phyloP scores from a whole-genome alignment of 2,797 vertebrate genomes.

The Sylvia borin region DNA sequence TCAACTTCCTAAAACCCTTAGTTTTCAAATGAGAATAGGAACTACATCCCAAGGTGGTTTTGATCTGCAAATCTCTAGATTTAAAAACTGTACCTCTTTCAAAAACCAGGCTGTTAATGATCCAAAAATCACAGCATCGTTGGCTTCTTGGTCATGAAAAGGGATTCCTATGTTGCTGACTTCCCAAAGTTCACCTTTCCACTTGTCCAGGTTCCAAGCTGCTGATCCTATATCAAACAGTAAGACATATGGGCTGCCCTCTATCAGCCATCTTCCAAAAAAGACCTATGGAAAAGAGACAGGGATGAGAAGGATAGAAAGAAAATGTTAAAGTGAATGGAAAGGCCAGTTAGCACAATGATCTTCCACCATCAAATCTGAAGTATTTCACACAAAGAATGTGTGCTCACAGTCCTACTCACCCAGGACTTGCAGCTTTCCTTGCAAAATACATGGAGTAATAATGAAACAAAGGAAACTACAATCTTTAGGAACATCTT shows the following conservation, averaged over 20 bases:
- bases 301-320: not conserved
- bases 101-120: slow-evolving; percentile 93
- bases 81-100: slow-evolving; percentile 85
- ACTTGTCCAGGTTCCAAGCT: slow-evolving; percentile 91
- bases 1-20: not conserved
- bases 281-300: slow-evolving; percentile 79
- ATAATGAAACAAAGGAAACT: not conserved
- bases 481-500: not conserved
- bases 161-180: slow-evolving; percentile 88
- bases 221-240: slow-evolving; percentile 90
- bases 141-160: slow-evolving; percentile 89
- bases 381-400: not conserved
- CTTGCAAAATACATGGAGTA: not conserved
- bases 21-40: not conserved
- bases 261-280: slow-evolving; percentile 95
- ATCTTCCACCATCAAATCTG: not conserved
- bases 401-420: not conserved
- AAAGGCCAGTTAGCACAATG: not conserved
- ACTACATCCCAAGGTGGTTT: not conserved
- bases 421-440: not conserved
- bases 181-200: slow-evolving; percentile 95
- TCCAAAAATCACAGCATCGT: slow-evolving; percentile 90
- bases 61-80: not conserved
- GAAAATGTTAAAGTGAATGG: not conserved
- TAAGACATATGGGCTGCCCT: slow-evolving; percentile 92